A percentile compares a stretch with the other conserved stretches of the same genome.
Evolutionary conservation across 2,888 invertebrate genomes (phyloP).

Genomic region (Conchocele bisecta): DNA sequence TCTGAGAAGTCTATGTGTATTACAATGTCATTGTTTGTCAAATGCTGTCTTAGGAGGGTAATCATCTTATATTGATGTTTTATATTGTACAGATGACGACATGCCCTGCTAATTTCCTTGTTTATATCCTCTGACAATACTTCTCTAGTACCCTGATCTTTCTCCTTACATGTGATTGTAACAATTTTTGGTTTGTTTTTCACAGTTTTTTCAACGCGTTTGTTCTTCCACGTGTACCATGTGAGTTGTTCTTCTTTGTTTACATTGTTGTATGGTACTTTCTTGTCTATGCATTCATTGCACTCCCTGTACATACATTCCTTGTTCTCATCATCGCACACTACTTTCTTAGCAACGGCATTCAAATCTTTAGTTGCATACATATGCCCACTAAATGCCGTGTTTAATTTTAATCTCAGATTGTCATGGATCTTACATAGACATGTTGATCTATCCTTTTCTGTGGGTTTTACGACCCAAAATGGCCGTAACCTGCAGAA

Average conservation of each 20-base stretch:
- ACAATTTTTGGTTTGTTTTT: background rate
- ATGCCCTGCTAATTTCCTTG: background rate
- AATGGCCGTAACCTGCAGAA: slow-evolving; percentile 47
- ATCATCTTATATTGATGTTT: background rate
- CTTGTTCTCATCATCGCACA: slow-evolving; percentile 18
- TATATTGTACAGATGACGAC: slow-evolving; percentile 13
- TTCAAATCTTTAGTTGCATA: slow-evolving; percentile 17
- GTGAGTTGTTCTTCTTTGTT: background rate
- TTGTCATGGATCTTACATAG: slow-evolving; percentile 46
- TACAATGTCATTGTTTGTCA: slow-evolving; percentile 8
- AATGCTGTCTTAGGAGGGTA: background rate
- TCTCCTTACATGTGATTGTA: slow-evolving; percentile 9
- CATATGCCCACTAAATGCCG: background rate
- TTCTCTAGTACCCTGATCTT: slow-evolving; percentile 1
- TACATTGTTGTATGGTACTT: background rate
- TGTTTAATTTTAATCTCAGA: slow-evolving; percentile 28
- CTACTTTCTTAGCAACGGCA: background rate
- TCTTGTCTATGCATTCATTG: background rate
- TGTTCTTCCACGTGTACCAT: background rate
- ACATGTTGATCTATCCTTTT: slow-evolving; percentile 43
- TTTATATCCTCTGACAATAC: background rate
- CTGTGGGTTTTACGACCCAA: slow-evolving; percentile 38
- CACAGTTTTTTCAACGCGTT: background rate
- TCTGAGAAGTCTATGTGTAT: slow-evolving; percentile 38
- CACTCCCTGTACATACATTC: slow-evolving; percentile 30